These are phyloP conservation scores for Acinonyx jubatus DNA, from an alignment of 2,113 vertebrate species.

Conservation along the genomic window DNA sequence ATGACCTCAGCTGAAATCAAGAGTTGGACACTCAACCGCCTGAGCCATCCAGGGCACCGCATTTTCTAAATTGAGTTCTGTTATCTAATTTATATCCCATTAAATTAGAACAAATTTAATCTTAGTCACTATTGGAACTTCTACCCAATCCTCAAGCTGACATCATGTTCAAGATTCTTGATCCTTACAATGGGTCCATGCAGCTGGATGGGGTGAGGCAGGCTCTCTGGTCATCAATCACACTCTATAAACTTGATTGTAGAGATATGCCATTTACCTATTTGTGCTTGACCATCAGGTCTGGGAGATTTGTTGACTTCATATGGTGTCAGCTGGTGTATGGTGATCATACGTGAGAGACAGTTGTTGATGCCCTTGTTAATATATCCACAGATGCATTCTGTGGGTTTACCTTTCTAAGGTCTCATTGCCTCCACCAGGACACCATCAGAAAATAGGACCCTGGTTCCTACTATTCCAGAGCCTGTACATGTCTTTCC, in stretches of 20 bases:
- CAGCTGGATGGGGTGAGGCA: accelerated
- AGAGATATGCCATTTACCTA: not conserved
- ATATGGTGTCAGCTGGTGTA: not conserved
- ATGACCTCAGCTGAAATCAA: too few relatives aligned
- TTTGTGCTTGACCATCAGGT: not conserved
- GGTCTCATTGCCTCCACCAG: not conserved
- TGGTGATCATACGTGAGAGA: not conserved
- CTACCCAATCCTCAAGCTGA: not conserved
- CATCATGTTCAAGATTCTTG: not conserved
- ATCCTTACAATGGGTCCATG: not conserved
- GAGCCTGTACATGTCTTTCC: not conserved
- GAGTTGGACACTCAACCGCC: too few relatives aligned
- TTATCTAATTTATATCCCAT: not conserved
- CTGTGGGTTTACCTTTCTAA: not conserved
- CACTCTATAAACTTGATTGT: not conserved
- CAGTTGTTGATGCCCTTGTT: not conserved
- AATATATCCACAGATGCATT: not conserved
- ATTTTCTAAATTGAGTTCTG: not conserved
- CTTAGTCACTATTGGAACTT: not conserved
- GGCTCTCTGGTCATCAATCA: not conserved
- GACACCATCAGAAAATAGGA: not conserved
- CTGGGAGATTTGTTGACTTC: not conserved
- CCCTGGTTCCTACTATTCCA: not conserved
- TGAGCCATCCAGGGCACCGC: too few relatives aligned
- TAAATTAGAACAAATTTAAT: not conserved